A percentile compares a stretch with the other conserved stretches of the same genome.
These are phyloP conservation scores for Catocala nupta DNA, from an alignment of 2,888 invertebrate genomes.

Conservation along the genomic window DNA sequence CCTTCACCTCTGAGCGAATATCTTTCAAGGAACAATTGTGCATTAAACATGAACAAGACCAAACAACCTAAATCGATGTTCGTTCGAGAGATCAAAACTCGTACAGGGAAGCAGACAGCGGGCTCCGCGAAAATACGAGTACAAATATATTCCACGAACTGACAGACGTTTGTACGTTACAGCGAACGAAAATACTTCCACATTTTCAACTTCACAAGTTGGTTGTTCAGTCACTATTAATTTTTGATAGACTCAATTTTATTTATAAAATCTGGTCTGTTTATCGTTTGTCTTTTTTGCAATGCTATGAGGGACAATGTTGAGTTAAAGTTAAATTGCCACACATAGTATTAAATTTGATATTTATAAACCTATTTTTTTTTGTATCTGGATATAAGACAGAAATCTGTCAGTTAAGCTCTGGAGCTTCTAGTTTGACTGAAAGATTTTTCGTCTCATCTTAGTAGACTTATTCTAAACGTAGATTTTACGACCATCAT, in stretches of 20 bases:
- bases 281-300: neutral
- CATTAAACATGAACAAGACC: constrained; percentile 35
- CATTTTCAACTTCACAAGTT: constrained; percentile 19
- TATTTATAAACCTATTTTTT: no score
- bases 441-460: no score
- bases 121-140: constrained; percentile 62
- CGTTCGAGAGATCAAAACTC: constrained; percentile 57
- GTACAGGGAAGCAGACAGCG: constrained; percentile 60
- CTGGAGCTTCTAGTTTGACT: no score
- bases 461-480: no score
- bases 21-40: constrained; percentile 10
- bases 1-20: neutral
- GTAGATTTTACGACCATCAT: no score
- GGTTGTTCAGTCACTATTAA: constrained; percentile 12
- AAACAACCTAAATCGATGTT: constrained; percentile 46
- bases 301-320: no score
- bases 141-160: constrained; percentile 65
- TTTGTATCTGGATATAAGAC: no score
- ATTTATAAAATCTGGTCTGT: neutral
- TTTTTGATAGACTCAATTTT: constrained; percentile 6
- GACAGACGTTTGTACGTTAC: constrained; percentile 43
- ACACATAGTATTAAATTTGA: no score
- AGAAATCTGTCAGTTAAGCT: no score
- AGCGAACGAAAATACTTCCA: constrained; percentile 61
- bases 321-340: no score